Base-by-base conservation (phyloP, 2,113 vertebrate genomes). In the Daubentonia madagascariensis region DNA sequence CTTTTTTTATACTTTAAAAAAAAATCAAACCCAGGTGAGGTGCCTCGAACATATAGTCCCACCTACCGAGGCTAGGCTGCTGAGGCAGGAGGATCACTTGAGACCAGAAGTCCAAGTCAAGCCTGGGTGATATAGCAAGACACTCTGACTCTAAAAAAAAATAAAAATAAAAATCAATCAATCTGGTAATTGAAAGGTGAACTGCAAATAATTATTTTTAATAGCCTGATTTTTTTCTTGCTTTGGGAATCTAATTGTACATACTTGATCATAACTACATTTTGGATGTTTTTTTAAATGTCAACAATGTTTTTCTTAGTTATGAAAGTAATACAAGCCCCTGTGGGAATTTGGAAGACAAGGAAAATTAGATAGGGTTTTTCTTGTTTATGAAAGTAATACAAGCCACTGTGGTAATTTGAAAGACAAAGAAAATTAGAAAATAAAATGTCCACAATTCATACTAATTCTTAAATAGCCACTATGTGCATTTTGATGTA, bases 371-470 rank as follows among this genome's bases (percentile, higher is more conserved):
- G 87, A 32, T 83, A 61, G 12, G 28, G 37, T 37, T 88, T 79
- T 88, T 43, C 48, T 79, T 32, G 59, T 79, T 54, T 91, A 54
- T 73, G 67, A 96, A 96, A 96, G 35, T 7, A 80, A 43, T 68
- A 89, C 2, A 96, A 91, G 50, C 8, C 32, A 91, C 18, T 50
- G 4, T 96, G 35, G 3, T 28, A 96, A 86, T 72, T 40, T 65
- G 30, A 72, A 73, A 92, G 35, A 87, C 78, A 94, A 70, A 85
- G 94, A 17, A 93, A 96, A 96, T 11, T 40, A 85, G n/a, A 68
- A 92, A 94, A 59, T 57, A 45, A 65, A 72, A 81, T 65, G 18
- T 37, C 1, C 48, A 89, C 32, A 68, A 75, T 59, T 50, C 37
- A 43, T 79, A 54, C 63, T 73, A 59, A 67, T 95, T 96, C 57